Evolutionary conservation across 2,113 vertebrate genomes (phyloP), one percentile per base, ranked within the genome.

Genomic region (Progne subis): DNA sequence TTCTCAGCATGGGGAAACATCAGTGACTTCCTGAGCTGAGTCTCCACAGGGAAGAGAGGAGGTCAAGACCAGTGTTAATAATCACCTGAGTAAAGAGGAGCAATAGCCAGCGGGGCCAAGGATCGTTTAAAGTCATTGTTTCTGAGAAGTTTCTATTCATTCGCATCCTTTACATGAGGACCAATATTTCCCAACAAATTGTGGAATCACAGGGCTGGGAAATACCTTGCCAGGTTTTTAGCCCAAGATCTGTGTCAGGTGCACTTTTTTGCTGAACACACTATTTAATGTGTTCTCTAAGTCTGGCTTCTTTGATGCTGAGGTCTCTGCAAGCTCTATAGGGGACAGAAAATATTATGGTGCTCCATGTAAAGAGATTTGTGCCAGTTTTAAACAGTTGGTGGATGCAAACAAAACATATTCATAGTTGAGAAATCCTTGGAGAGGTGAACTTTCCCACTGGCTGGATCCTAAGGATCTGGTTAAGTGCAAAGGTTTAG

Each of bases 51-150:
- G 81, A 86, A 56, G 60, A 81, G 76, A 86, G 44, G 37, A 96
- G 78, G 92, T 93, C 96, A 96, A 95, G 60, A 95, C 68, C 64
- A 57, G 65, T 87, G 95, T 91, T 95, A 95, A 92, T 70, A 92
- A 92, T 94, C 74, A 85, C 92, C 90, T 85, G 55, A 65, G 81
- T 57, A 79, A 87, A 87, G 43, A 92, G 53, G 43, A 74, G 52
- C 78, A 83, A 55, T 28, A 86, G 63, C 61, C 74, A 32, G 29
- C 5, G 12, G 90, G 83, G 56, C 63, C 59, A 50, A 92, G 26
- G 49, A 76, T 67, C 1, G 0, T 69, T 86, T 89, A 90, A 90
- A 91, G 39, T 71, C 70, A 50, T 2, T 28, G 32, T 81, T 86
- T 90, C 63, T 46, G 57, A 85, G 55, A 83, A 87, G 44, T 86